Conservation (phyloP, 2,113 vertebrate species). For the Sprattus sprattus region DNA sequence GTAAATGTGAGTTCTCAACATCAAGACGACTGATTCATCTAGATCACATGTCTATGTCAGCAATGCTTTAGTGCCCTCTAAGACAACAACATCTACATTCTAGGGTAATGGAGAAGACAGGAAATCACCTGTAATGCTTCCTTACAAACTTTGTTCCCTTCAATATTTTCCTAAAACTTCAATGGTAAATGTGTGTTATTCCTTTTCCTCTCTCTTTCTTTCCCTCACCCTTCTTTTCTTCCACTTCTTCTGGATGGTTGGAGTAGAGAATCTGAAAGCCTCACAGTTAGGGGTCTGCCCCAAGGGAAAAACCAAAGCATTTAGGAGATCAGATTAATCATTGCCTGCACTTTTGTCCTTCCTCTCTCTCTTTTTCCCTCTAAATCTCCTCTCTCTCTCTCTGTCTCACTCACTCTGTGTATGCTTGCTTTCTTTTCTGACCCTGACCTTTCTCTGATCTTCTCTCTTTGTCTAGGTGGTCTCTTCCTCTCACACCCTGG, state of each 20-base stretch:
- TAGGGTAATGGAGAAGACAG: neutral
- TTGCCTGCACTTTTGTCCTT: conserved; percentile 30
- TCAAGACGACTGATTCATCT: neutral
- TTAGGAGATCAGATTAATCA: conserved; percentile 55
- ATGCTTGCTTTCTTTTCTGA: neutral
- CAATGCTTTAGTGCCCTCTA: neutral
- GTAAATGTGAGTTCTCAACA: neutral
- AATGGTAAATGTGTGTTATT: neutral
- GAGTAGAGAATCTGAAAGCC: conserved; percentile 32
- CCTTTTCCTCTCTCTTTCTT: neutral
- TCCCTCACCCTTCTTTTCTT: conserved; percentile 17
- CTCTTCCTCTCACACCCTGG: neutral
- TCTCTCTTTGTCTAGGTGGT: neutral
- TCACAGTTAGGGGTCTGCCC: conserved; percentile 36
- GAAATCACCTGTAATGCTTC: neutral
- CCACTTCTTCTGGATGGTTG: conserved; percentile 27
- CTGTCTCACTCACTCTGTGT: conserved; percentile 1
- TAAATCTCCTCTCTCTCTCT: conserved; percentile 31
- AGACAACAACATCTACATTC: neutral
- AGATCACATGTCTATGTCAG: neutral
- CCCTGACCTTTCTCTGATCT: neutral
- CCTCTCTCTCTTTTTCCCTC: conserved; percentile 29
- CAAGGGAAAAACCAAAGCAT: conserved; percentile 34
- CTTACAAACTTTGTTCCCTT: neutral
- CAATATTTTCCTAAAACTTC: neutral